A percentile compares a stretch with the other conserved stretches of the same genome.
Evolutionary conservation across 2,888 invertebrate genomes (phyloP).

Genomic region (Coenonympha arcania): DNA sequence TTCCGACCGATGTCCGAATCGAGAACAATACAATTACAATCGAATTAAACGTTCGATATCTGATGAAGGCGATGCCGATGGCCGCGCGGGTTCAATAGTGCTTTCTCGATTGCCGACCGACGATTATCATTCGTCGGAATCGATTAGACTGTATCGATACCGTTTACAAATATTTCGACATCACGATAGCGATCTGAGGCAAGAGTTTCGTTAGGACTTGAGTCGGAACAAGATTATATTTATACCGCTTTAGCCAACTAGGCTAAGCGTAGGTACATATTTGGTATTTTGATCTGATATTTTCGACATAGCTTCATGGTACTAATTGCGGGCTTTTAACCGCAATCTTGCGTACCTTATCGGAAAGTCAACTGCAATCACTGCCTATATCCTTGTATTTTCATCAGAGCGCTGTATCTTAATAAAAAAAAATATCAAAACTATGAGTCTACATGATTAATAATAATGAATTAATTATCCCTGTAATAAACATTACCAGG

Average conservation of each 20-base stretch:
- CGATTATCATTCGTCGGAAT: slow-evolving; percentile 48
- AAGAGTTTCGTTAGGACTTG: slow-evolving; percentile 26
- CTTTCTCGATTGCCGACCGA: slow-evolving; percentile 38
- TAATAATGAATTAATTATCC: too few relatives aligned
- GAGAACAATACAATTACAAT: slow-evolving; percentile 38
- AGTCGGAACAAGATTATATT: slow-evolving; percentile 33
- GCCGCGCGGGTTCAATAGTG: slow-evolving; percentile 47
- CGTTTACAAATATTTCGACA: slow-evolving; percentile 72
- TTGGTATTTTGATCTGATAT: slow-evolving; percentile 20
- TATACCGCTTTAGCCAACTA: slow-evolving; percentile 19
- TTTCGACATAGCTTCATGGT: slow-evolving; percentile 18
- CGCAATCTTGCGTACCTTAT: not conserved
- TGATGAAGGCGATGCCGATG: slow-evolving; percentile 41
- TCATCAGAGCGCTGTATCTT: too few relatives aligned
- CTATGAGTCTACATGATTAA: too few relatives aligned
- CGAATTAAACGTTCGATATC: slow-evolving; percentile 40
- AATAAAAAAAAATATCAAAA: too few relatives aligned
- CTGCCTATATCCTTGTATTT: too few relatives aligned
- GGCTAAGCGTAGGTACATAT: slow-evolving; percentile 16
- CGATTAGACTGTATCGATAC: slow-evolving; percentile 51
- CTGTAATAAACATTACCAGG: too few relatives aligned
- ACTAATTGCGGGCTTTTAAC: slow-evolving; percentile 18
- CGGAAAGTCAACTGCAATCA: not conserved
- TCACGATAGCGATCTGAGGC: slow-evolving; percentile 51
- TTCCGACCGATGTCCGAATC: slow-evolving; percentile 26